Evolutionary conservation across 2,888 invertebrate species (phyloP), one percentile per base, ranked within the genome.

Genomic region (Nowickia ferox): DNA sequence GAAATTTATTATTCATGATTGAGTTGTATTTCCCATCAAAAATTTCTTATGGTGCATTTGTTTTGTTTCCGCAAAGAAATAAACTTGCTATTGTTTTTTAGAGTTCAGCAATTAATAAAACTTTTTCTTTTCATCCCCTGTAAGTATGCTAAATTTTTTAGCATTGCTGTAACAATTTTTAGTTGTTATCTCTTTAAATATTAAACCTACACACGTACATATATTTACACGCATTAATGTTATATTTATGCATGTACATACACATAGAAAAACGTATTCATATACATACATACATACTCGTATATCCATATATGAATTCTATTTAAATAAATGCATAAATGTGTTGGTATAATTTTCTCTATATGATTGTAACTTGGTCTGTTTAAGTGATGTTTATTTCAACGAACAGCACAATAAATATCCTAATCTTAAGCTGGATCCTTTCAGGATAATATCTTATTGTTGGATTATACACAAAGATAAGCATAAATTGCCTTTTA

Each of bases 401-500:
- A 63, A 63, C 46, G 76, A 82, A 79, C 61, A 44, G 19, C 57
- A 65, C 76, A 76, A 85, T 87, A 87, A 87, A 87, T 77, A 85
- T 80, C 74, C 55, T 83, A 83, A 87, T 83, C 74, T 77, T 53
- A 79, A 72, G 76, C 66, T 38, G 76, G 83, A 86, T 83, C 76
- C 76, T 80, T 82, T 79, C 63, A 76, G 78, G 79, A 86, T 86
- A 80, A 86, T 86, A 83, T 83, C 76, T 83, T 77, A 76, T 80
- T 83, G 86, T 80, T 76, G 83, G 79, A 83, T 86, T 83, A 80
- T 55, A 83, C 53, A 83, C 80, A 76, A 61, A 79, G 76, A 86
- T 86, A 83, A 80, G 53, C 51, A 76, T 76, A 79, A 80, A 83
- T 76, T 44, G 51, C 46, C 46, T 51, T 55, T 55, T 46, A 15